phyloP scores from a whole-genome alignment of 2,113 vertebrate genomes.

The Pelodiscus sinensis region DNA sequence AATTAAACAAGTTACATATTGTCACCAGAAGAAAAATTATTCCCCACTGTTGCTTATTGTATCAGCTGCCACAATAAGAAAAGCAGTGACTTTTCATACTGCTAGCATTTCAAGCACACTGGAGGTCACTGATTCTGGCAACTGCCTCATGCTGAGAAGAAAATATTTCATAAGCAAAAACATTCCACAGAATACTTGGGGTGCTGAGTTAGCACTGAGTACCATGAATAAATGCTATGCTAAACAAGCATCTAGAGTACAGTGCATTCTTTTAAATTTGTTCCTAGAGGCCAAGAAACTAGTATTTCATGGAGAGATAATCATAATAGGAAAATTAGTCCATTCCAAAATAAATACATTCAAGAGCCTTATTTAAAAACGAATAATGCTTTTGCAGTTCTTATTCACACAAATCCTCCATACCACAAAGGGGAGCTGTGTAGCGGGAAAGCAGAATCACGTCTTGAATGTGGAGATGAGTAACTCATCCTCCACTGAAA shows the following conservation, averaged over 20 bases:
- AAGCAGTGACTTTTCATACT: neutral
- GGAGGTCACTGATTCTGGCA: conserved; percentile 27
- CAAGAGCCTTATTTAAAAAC: conserved; percentile 50
- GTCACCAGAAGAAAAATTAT: conserved; percentile 44
- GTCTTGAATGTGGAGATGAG: conserved; percentile 34
- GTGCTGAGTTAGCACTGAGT: conserved; percentile 55
- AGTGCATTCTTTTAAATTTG: conserved; percentile 28
- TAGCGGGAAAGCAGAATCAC: neutral
- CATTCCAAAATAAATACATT: conserved; percentile 20
- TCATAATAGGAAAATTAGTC: conserved; percentile 62
- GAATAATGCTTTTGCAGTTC: neutral
- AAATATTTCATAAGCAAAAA: conserved; percentile 32
- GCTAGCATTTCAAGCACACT: neutral
- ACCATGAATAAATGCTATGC: conserved; percentile 21
- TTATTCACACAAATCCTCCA: neutral
- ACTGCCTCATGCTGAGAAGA: neutral
- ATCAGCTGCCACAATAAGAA: neutral
- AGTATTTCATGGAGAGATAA: conserved; percentile 51
- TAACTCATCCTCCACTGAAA: conserved; percentile 3
- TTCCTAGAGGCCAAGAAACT: conserved; percentile 48
- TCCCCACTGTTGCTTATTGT: neutral
- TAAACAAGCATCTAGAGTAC: neutral
- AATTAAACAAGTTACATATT: conserved; percentile 50
- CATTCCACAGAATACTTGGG: neutral
- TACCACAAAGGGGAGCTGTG: neutral